Evolutionary conservation across 2,888 invertebrate genomes (phyloP).

Genomic region (Eledone cirrhosa): DNA sequence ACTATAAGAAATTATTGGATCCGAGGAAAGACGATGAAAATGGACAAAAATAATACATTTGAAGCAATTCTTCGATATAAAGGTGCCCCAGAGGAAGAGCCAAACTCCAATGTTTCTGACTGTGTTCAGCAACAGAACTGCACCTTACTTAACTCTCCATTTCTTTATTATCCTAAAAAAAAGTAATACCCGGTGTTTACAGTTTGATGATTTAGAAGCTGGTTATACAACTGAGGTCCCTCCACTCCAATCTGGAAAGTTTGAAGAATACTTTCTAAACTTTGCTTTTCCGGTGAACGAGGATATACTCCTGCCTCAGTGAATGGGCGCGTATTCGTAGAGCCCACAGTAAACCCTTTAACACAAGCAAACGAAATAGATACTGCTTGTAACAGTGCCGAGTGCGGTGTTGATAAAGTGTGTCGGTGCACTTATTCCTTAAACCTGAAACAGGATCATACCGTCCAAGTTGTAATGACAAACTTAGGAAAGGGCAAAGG

Average conservation of each 20-base stretch:
- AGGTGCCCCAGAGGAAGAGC: conserved; percentile 37
- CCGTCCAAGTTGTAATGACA: conserved; percentile 53
- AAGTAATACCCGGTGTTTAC: conserved; percentile 35
- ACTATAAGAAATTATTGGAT: conserved; percentile 52
- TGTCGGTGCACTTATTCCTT: conserved; percentile 51
- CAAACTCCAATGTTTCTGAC: conserved; percentile 30
- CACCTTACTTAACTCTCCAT: conserved; percentile 45
- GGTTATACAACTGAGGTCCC: conserved; percentile 35
- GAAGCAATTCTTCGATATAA: conserved; percentile 45
- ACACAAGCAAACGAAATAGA: conserved; percentile 45
- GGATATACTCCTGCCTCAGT: conserved; percentile 43
- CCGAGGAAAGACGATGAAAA: conserved; percentile 43
- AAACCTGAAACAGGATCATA: conserved; percentile 43
- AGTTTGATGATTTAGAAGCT: conserved; percentile 39
- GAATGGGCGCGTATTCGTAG: conserved; percentile 45
- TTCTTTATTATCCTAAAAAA: conserved; percentile 34
- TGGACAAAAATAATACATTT: conserved; percentile 32
- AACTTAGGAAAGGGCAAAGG: conserved; percentile 53
- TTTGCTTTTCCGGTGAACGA: conserved; percentile 52
- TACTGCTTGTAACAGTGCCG: conserved; percentile 41
- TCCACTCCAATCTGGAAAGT: conserved; percentile 33
- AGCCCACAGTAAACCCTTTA: conserved; percentile 42
- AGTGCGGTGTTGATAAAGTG: conserved; percentile 41
- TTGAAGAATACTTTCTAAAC: conserved; percentile 53
- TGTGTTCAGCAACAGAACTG: conserved; percentile 42